Evolutionary conservation across 2,797 vertebrate species (phyloP).

Genomic region (Pseudotriccus pelzelni): DNA sequence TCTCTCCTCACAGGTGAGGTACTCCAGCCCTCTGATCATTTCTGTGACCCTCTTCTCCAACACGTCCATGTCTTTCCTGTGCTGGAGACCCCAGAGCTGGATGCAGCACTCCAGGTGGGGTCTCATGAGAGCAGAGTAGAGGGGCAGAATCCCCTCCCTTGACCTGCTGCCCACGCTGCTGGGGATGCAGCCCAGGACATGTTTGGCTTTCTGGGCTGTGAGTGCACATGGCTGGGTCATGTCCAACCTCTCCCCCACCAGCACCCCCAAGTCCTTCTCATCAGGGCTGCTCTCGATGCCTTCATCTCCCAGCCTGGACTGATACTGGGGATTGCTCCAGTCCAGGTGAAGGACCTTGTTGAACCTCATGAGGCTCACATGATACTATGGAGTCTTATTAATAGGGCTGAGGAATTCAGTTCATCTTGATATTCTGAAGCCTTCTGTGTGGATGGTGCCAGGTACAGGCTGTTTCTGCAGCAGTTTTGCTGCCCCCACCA

Average conservation of each 20-base stretch:
- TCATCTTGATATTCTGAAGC: not conserved
- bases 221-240: fast-evolving
- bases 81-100: not conserved
- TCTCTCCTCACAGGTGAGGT: not conserved
- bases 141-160: not conserved
- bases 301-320: not conserved
- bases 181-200: not conserved
- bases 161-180: not conserved
- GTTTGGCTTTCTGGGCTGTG: not conserved
- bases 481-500: not conserved
- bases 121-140: not conserved
- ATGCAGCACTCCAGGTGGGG: not conserved
- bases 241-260: not conserved
- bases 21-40: not conserved
- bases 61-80: not conserved
- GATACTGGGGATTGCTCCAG: fast-evolving
- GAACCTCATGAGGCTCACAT: not conserved
- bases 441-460: not conserved
- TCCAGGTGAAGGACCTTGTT: not conserved
- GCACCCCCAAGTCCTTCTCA: not conserved
- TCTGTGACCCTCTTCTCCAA: not conserved
- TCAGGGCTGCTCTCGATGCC: not conserved
- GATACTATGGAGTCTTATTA: not conserved
- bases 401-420: not conserved
- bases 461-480: not conserved